Conservation (phyloP, 1,140 invertebrate species). For the Adoxophyes honmai region DNA sequence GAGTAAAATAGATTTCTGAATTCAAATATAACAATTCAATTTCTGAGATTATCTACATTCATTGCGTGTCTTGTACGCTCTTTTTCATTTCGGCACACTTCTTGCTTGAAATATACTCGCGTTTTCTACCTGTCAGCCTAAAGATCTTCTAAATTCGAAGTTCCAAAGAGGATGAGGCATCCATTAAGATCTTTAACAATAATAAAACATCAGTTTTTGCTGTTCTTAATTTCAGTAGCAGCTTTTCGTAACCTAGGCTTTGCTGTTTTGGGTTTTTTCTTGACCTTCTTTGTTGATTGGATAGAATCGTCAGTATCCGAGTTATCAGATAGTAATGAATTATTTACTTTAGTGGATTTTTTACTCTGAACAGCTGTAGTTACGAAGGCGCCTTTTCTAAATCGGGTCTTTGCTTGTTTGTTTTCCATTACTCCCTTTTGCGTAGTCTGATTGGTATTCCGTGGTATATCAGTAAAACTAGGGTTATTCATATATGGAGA, state of each 20-base stretch:
- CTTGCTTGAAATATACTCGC: too few species aligned
- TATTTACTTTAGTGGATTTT: conserved; percentile 50
- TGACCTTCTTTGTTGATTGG: conserved; percentile 61
- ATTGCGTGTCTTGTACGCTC: too few species aligned
- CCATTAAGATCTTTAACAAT: too few species aligned
- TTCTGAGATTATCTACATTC: too few species aligned
- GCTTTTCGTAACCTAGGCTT: conserved; percentile 53
- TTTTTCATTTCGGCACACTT: too few species aligned
- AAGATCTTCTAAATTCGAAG: too few species aligned
- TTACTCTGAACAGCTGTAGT: conserved; percentile 75
- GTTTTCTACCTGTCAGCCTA: too few species aligned
- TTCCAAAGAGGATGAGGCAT: too few species aligned
- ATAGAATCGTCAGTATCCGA: conserved; percentile 76
- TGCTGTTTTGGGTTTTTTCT: conserved; percentile 73
- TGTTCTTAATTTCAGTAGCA: conserved; percentile 37
- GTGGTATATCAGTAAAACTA: conserved; percentile 69
- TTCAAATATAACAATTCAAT: too few species aligned
- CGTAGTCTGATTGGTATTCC: conserved; percentile 46
- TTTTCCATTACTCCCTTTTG: conserved; percentile 47
- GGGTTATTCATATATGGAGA: conserved; percentile 51
- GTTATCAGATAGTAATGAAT: conserved; percentile 61
- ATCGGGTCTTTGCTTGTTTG: conserved; percentile 69
- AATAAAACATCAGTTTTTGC: conserved; percentile 25
- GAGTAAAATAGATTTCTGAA: too few species aligned
- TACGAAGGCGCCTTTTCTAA: conserved; percentile 79